Evolutionary conservation across 2,888 invertebrate genomes (phyloP).

Genomic region (Tetragnatha montana): DNA sequence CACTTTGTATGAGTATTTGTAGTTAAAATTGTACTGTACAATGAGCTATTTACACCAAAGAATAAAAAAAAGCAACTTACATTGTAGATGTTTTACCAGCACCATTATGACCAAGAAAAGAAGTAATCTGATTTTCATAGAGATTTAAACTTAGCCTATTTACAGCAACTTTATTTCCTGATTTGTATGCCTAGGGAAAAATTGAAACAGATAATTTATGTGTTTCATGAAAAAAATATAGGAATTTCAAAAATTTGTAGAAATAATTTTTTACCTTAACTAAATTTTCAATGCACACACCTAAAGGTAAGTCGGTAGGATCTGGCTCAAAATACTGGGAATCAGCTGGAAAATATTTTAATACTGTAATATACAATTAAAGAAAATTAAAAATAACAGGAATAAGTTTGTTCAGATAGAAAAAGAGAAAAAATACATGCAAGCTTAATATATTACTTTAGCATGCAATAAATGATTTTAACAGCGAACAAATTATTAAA

Average conservation of each 20-base stretch:
- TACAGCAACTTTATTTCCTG: constrained; percentile 82
- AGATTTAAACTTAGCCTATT: constrained; percentile 86
- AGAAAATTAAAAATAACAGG: too few relatives aligned
- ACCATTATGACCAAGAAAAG: constrained; percentile 91
- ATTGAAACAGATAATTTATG: not conserved
- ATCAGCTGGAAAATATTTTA: constrained; percentile 64
- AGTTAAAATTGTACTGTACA: not conserved
- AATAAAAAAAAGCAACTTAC: constrained; percentile 74
- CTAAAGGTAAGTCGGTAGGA: constrained; percentile 79
- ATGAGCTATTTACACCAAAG: too few relatives aligned
- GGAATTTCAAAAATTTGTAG: not conserved
- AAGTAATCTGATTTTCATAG: constrained; percentile 88
- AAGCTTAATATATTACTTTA: too few relatives aligned
- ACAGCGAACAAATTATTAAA: too few relatives aligned
- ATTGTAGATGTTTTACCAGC: constrained; percentile 95
- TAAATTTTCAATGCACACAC: constrained; percentile 86
- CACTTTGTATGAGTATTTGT: not conserved
- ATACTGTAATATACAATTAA: too few relatives aligned
- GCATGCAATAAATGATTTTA: too few relatives aligned
- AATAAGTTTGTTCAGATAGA: too few relatives aligned
- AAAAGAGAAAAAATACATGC: too few relatives aligned
- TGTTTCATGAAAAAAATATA: not conserved
- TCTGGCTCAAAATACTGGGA: constrained; percentile 77
- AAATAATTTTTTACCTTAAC: constrained; percentile 78
- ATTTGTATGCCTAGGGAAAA: constrained; percentile 78